Evolutionary conservation across 2,797 vertebrate genomes (phyloP), one percentile per base, ranked within the genome.

Genomic region (Cossypha niveicapilla): DNA sequence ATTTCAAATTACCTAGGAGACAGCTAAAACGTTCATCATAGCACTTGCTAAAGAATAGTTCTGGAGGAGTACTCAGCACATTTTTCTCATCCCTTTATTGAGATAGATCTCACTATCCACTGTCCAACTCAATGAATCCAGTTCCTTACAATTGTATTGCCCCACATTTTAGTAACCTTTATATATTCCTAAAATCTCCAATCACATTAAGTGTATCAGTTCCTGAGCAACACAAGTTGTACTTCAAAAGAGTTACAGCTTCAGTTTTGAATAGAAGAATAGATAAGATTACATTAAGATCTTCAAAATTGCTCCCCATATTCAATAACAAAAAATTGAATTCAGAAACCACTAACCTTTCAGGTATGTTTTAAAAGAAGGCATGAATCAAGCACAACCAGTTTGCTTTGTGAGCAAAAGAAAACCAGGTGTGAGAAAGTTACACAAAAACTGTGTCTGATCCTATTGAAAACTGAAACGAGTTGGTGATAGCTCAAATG

Each of bases 381-480:
- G 5, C 7, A 23, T 7, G 6, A 58, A 51, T 60, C 30, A 54
- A 58, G 16, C 3, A 76, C 30, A 68, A 18, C 1, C 9, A 39
- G 4, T 39, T 85, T 92, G 16, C 13, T 50, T 53, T 42, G 10
- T 25, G 61, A 81, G 8, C 8, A 67, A 68, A 78, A 48, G 8
- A 41, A 35, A 83, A 50, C 19, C 10, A 9, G 5, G 8, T 28
- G 6, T 15, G 37, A 30, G 3, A 7, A 35, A 53, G 2, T 25
- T 42, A 19, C 2, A 14, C 11, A 41, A 57, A 70, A 78, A 18
- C 7, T 5, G 3, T 5, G 28, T 7, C 3, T 12, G 18, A 44
- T 32, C 42, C 42, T 62, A 9, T 19, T 42, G 63, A 85, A n/a
- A 72, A 72, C 5, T 48, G n/a, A 60, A 44, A 18, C 0, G 0